Evolutionary conservation across 1,140 invertebrate species (phyloP), one percentile per base, ranked within the genome.

Genomic region (Pseudomyrmex dendroicus): DNA sequence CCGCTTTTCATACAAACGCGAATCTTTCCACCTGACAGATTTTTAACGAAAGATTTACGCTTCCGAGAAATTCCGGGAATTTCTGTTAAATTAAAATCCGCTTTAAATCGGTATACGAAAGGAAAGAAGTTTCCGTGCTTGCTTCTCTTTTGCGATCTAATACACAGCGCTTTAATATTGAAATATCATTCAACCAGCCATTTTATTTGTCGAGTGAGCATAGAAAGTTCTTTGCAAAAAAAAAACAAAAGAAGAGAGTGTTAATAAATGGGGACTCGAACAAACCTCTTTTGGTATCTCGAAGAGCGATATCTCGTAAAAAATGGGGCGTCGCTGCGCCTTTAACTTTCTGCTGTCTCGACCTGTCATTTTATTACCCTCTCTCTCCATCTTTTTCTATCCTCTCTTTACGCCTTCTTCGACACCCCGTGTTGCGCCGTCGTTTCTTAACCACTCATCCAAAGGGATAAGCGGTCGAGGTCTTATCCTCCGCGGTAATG

Each of bases 391-490:
- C 25, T 44, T 35, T 20, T 15, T 56, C 22, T 13, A n/a, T 5
- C 0, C 67, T 20, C 44, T 48, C 15, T 44, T 35, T 20, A 7
- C 35, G 5, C 35, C 35, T 22, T 56, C 22, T 22, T n/a, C 50
- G 4, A 66, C 64, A 7, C 56, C 35, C 9, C n/a, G 20, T 56
- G 46, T 35, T 46, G 12, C 66, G 52, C 56, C 48, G 59, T 15
- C 12, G 52, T 67, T 83, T 77, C 73, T 83, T 77, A 82, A 80
- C 76, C 62, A 70, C 64, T 72, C 66, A 44, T 72, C 76, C 66
- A 80, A 80, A 78, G 83, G 77, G 76, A 84, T 84, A 84, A 84
- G 67, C 83, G 83, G 66, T 52, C 66, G 80, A 68, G 35, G 82
- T 20, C 62, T 85, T 57, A 84, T 84, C 86, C 82, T 77, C 35